Base-by-base conservation (phyloP, 1,140 invertebrate genomes). In the Chrysomallon squamiferum region DNA sequence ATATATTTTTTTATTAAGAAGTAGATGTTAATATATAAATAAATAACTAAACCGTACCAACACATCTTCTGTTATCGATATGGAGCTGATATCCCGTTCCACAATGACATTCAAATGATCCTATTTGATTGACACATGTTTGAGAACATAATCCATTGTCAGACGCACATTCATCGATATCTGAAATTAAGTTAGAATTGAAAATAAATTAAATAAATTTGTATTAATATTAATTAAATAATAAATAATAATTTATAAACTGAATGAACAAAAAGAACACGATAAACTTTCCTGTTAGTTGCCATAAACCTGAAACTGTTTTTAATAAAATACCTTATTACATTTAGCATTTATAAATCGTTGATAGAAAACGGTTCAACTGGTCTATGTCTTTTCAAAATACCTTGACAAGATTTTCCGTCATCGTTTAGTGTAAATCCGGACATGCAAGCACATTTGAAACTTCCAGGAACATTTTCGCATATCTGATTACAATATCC, bases 381-480 rank as follows among this genome's bases (percentile, higher is more conserved):
- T n/a, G n/a, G n/a, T n/a, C n/a, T n/a, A n/a, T n/a, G n/a, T n/a
- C n/a, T 38, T 38, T 38, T 38, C 15, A 5, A 5, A 25, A 27
- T n/a, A 72, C 69, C 69, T 54, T 41, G 43, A 62, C 66, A 73
- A 11, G 60, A 69, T 11, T 25, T 30, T 25, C 61, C 62, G 57
- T 69, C 49, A 15, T 57, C 25, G n/a, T 25, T 29, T 32, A 66
- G 62, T 6, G 45, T 47, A 85, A 93, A 96, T 7, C 95, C 94
- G 13, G 89, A 85, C 33, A 89, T 86, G 85, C 95, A 97, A 11
- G 88, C 84, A 83, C 95, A 97, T 50, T 89, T 88, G 85, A 94
- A 96, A 70, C 91, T 92, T 52, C 94, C 95, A 59, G 89, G 89
- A 22, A 92, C 93, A 86, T 96, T 96, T 62, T 89, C 88, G 86